Evolutionary conservation across 2,113 vertebrate genomes (phyloP).

Genomic region (Tachysurus fulvidraco): DNA sequence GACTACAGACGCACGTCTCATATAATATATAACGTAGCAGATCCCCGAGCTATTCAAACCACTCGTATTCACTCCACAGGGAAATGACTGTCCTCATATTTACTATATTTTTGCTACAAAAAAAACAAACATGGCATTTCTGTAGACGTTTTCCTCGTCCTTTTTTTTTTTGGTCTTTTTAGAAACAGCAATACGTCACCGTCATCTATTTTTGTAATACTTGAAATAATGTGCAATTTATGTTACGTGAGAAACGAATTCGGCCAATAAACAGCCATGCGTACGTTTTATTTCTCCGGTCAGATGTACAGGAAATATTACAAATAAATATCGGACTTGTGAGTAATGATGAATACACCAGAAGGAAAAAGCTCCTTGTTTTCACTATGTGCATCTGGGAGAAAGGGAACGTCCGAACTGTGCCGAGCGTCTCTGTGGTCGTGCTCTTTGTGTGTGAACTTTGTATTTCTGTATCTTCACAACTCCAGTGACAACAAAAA

Average conservation of each 20-base stretch:
- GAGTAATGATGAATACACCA: constrained; percentile 3
- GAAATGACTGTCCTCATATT: constrained; percentile 1
- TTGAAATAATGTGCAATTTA: constrained; percentile 24
- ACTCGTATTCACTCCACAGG: not conserved
- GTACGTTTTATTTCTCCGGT: constrained; percentile 8
- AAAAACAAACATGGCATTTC: not conserved
- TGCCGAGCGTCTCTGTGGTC: not conserved
- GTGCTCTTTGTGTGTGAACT: not conserved
- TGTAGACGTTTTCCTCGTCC: not conserved
- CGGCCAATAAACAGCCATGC: not conserved
- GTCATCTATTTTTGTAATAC: constrained; percentile 33
- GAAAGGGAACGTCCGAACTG: constrained; percentile 30
- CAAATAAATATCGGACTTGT: not conserved
- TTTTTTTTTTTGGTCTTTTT: too few relatives aligned
- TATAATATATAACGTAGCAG: not conserved
- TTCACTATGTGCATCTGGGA: not conserved
- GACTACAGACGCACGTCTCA: not conserved
- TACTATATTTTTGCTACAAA: not conserved
- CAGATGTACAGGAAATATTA: constrained; percentile 16
- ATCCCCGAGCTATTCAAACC: not conserved
- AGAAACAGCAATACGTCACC: constrained; percentile 10
- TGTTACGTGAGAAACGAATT: not conserved
- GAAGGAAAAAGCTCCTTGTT: not conserved
- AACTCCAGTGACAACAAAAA: constrained; percentile 12
- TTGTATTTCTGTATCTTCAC: constrained; percentile 21